Base-by-base conservation (phyloP, 2,888 invertebrate species). In the Portevinia maculata region DNA sequence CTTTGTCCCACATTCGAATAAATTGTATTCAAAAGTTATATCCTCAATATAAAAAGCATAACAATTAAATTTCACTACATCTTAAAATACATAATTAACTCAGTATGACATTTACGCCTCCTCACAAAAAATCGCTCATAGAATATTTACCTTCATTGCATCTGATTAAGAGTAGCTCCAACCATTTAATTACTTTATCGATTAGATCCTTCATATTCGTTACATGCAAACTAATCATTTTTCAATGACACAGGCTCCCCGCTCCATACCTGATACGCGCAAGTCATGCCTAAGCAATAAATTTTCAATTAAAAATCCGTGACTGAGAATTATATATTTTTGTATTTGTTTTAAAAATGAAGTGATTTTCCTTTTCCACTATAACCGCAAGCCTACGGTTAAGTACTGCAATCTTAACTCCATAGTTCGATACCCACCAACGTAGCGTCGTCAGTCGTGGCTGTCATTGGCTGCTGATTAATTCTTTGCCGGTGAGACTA, bases 261-360 rank as follows among this genome's bases (percentile, higher is more conserved):
- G 34, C 44, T n/a, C n/a, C n/a, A n/a, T n/a, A 53, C 44, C 52
- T 64, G 53, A 11, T 55, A 32, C 73, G n/a, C 55, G 30, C 53
- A 39, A 59, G 65, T 53, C 73, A 71, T 46, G 53, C 34, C 30
- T 21, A 13, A 44, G 69, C 44, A 74, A 79, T 79, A 79, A 79
- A 79, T 79, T 79, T 79, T 44, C 74, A 79, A 79, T 79, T 79
- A 79, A 64, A 55, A 67, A 73, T 24, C 13, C 50, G 48, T 70
- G 70, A 55, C 55, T 37, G 44, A 57, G 70, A 70, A 70, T 24
- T 28, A 57, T 28, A 15, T 17, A 3, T 46, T 34, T 34, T 32
- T 21, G 3, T 74, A 41, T 13, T 37, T 37, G 11, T 37, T 37
- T 15, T 39, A 2, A 39, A 39, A 7, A 1, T 59, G 67, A 48